Conservation (phyloP, 2,888 invertebrate species). For the Limnephilus auricula region DNA sequence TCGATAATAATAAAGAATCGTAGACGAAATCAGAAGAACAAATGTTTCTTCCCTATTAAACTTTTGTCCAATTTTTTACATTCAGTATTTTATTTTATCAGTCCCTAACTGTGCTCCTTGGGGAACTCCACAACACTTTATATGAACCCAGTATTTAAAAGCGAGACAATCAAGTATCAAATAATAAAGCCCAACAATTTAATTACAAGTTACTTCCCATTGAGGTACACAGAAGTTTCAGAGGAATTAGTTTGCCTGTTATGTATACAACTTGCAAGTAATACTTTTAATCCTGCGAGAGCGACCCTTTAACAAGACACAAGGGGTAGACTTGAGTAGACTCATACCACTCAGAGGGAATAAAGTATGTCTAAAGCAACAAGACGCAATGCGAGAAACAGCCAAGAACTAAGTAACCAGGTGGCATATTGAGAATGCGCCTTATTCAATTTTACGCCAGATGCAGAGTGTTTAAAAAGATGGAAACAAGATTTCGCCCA, state of each 20-base stretch:
- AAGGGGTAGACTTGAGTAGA: background rate
- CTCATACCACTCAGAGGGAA: background rate
- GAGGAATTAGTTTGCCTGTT: background rate
- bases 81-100: background rate
- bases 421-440: background rate
- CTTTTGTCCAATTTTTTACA: background rate
- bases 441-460: background rate
- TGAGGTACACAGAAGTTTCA: background rate
- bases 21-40: background rate
- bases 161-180: background rate
- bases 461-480: background rate
- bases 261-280: background rate
- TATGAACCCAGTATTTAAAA: background rate
- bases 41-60: background rate
- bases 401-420: background rate
- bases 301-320: background rate
- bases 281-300: background rate
- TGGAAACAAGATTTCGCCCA: constrained; percentile 16
- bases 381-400: background rate
- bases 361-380: background rate
- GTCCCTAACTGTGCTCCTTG: background rate
- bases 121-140: background rate
- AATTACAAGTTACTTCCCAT: background rate
- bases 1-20: background rate
- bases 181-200: background rate